Evolutionary conservation across 2,797 vertebrate genomes (phyloP), one percentile per base, ranked within the genome.

Genomic region (Holocentrus rufus): DNA sequence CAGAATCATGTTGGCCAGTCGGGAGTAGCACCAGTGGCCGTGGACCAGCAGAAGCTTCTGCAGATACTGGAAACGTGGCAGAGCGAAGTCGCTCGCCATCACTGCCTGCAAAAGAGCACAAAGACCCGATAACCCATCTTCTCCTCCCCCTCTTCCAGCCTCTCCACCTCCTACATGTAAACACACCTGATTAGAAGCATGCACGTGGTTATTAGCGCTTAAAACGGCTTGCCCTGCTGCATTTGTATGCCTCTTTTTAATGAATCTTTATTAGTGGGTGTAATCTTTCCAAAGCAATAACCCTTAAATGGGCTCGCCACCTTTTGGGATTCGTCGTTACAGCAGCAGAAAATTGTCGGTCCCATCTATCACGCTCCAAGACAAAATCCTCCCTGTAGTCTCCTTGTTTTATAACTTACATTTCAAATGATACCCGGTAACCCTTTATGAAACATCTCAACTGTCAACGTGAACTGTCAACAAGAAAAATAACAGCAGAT

Each of bases 21-120:
- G 92, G 66, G 97, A 96, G 84, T 99, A 99, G 91, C 98, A 98
- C 98, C 98, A 99, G 78, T 98, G 97, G 34, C 98, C 98, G 0
- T 99, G 98, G 62, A 99, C 97, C 82, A 99, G 94, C 60, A 99
- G 90, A 58, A 99, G 96, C 85, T 97, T 97, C 93, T 98, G 95
- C 74, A 99, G 94, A 72, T 97, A 94, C 65, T 93, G 94, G 92
- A 99, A 99, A 42, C 96, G 95, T 0, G 97, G 97, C 64, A 99
- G 90, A 15, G 98, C 95, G 52, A 99, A 99, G 89, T 99, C 98
- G 0, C 97, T 99, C 56, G 98, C 97, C 98, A 99, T 99, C 87
- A 98, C 98, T 1, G 98, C 98, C 98, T 99, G 85, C 8, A 71
- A 74, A 44, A 85, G 64, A 85, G 11, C 61, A 70, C 6, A 71